Percentiles rank a stretch among this genome's conserved stretches.
phyloP scores from a whole-genome alignment of 2,797 vertebrate species.

The Eospalax fontanierii region DNA sequence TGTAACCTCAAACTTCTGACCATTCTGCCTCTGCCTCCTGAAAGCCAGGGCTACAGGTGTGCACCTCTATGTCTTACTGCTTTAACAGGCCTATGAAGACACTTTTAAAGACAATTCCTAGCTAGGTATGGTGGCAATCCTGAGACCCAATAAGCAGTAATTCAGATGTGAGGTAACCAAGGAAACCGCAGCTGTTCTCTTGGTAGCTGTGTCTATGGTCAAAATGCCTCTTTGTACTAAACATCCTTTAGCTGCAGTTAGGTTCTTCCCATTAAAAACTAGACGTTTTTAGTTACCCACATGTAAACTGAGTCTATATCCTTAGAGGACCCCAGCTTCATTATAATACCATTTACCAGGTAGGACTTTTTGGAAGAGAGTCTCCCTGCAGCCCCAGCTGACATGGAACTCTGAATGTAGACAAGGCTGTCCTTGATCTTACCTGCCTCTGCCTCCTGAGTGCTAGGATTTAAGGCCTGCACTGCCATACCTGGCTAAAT shows the following conservation, averaged over 20 bases:
- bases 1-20: no score
- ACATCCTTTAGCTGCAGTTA: background rate
- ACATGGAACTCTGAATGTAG: no score
- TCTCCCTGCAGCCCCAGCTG: no score
- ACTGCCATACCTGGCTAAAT: no score
- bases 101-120: background rate
- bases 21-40: background rate
- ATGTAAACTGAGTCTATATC: background rate
- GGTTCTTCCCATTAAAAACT: background rate
- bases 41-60: background rate
- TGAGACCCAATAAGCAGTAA: background rate
- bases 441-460: no score
- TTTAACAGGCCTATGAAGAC: background rate
- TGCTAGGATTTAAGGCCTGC: no score
- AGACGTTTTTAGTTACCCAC: background rate
- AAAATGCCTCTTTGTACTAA: background rate
- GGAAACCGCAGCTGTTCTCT: background rate
- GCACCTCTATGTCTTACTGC: no score
- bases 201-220: background rate
- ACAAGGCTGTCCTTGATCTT: no score
- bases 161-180: background rate
- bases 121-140: background rate
- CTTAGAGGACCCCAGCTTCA: background rate
- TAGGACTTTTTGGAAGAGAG: no score
- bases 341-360: background rate